These are phyloP conservation scores for Aphelinus certus DNA, from an alignment of 1,140 invertebrate genomes.

Conservation along the genomic window DNA sequence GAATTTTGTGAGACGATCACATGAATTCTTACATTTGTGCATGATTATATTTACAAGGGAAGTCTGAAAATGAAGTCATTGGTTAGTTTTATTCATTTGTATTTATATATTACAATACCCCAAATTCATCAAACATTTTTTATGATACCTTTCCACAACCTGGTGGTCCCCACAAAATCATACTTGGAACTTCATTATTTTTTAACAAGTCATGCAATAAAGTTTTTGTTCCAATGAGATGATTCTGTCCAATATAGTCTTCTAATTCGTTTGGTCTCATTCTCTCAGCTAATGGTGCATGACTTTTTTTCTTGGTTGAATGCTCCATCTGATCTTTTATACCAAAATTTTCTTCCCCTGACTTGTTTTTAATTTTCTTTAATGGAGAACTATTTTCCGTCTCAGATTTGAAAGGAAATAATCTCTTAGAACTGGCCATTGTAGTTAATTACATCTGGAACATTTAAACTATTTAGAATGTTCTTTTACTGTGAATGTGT, in stretches of 20 bases:
- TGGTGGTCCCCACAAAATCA: conserved; percentile 86
- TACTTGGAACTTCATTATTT: conserved; percentile 76
- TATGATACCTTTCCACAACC: conserved; percentile 79
- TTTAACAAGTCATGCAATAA: conserved; percentile 72
- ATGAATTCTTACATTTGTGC: conserved; percentile 64
- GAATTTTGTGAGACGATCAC: conserved; percentile 68
- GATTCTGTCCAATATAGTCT: conserved; percentile 74
- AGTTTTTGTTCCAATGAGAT: conserved; percentile 73
- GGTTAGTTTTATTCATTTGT: not conserved
- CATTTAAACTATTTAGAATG: too few relatives aligned
- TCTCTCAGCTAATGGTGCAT: conserved; percentile 41
- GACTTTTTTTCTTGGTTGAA: conserved; percentile 5
- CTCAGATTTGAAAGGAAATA: not conserved
- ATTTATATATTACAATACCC: not conserved
- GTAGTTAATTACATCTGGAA: too few relatives aligned
- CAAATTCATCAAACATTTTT: not conserved
- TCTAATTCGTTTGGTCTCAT: conserved; percentile 56
- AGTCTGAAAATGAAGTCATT: conserved; percentile 66
- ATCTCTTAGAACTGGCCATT: conserved; percentile 5
- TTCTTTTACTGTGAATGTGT: too few relatives aligned
- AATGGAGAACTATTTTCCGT: conserved; percentile 28
- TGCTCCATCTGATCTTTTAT: conserved; percentile 24
- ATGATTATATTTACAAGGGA: conserved; percentile 78
- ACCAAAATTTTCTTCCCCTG: not conserved
- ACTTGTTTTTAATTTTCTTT: not conserved